Percentiles rank a stretch among this genome's conserved stretches.
These are phyloP conservation scores for Shinisaurus crocodilurus DNA, from an alignment of 2,113 vertebrate species.

Conservation along the genomic window DNA sequence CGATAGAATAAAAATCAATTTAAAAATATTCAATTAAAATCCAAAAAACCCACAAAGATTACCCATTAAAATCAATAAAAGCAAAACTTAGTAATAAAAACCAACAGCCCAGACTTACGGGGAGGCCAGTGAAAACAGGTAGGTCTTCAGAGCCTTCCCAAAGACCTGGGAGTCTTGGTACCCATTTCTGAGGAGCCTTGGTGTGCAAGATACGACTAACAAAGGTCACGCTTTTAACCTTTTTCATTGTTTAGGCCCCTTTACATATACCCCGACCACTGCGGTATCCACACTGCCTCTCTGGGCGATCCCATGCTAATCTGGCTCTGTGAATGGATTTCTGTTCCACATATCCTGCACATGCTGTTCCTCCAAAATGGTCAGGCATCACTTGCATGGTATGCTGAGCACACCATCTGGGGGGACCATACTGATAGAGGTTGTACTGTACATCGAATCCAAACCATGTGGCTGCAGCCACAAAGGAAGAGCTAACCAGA, in stretches of 20 bases:
- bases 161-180: too few species aligned
- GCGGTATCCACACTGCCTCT: too few species aligned
- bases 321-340: neutral
- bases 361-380: neutral
- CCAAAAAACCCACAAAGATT: too few species aligned
- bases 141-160: too few species aligned
- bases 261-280: too few species aligned
- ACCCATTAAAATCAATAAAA: too few species aligned
- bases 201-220: neutral
- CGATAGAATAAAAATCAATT: too few species aligned
- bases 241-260: neutral
- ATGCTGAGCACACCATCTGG: neutral
- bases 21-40: too few species aligned
- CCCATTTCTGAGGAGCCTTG: neutral
- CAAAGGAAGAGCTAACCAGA: neutral
- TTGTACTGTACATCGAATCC: neutral
- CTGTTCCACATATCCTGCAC: neutral
- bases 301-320: too few species aligned
- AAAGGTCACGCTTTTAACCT: neutral
- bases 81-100: too few species aligned
- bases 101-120: too few species aligned
- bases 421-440: neutral
- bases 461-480: neutral
- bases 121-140: too few species aligned
- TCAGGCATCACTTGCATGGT: neutral